phyloP scores from a whole-genome alignment of 2,113 vertebrate species.

The Sturnira hondurensis region DNA sequence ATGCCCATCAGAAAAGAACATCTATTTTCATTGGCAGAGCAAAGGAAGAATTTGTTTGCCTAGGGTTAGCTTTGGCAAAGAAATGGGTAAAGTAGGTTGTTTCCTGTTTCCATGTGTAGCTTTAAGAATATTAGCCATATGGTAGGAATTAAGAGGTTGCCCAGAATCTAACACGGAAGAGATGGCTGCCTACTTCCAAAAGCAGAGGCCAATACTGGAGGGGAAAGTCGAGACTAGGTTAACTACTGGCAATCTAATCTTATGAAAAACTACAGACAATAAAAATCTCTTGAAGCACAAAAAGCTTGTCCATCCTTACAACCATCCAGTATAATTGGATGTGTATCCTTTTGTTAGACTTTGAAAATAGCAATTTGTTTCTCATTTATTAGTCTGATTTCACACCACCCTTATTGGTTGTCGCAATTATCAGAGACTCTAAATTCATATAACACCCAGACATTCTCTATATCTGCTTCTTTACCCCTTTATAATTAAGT shows the following conservation, averaged over 20 bases:
- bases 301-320: neutral
- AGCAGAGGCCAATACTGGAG: neutral
- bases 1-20: neutral
- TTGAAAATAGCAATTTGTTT: slow-evolving; percentile 52
- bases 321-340: neutral
- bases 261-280: neutral
- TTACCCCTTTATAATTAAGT: neutral
- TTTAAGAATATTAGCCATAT: neutral
- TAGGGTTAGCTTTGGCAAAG: slow-evolving; percentile 34
- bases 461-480: neutral
- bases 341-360: slow-evolving; percentile 26
- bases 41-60: neutral
- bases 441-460: neutral
- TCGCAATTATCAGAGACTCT: slow-evolving; percentile 43
- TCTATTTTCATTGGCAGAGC: slow-evolving; percentile 6
- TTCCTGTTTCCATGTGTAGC: slow-evolving; percentile 36
- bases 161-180: slow-evolving; percentile 6
- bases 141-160: slow-evolving; percentile 8
- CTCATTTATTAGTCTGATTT: slow-evolving; percentile 56
- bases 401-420: slow-evolving; percentile 11
- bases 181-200: neutral
- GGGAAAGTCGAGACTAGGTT: neutral
- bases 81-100: slow-evolving; percentile 8
- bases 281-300: slow-evolving; percentile 25
- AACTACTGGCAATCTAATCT: neutral